Base-by-base conservation (phyloP, 2,888 invertebrate genomes). In the Catocala nupta region DNA sequence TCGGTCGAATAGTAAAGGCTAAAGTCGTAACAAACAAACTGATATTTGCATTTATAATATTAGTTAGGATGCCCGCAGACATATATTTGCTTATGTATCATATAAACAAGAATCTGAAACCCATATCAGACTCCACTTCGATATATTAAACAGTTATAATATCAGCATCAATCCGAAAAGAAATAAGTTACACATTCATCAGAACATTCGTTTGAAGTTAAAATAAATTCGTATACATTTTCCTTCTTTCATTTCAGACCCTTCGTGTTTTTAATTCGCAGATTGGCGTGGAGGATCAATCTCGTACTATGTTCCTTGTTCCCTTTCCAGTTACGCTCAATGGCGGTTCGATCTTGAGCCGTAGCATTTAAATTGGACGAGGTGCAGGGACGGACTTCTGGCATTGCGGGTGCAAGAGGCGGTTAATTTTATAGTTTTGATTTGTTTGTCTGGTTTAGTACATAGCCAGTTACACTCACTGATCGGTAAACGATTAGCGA, bases 301-400 rank as follows among this genome's bases (percentile, higher is more conserved):
- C 52, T 47, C 33, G 10, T 60, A 54, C 63, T 65, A 61, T 54
- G 60, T 62, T 68, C n/a, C 45, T 61, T 55, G 51, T 60, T 68
- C 59, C 56, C 43, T 61, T 68, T 55, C 43, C 59, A 44, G 54
- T 62, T 65, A 63, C 69, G 71, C 71, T 75, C 73, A 70, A 70
- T 68, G 66, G 68, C 52, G 55, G 56, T 56, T 78, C 73, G 72
- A 76, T 78, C 75, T 77, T 57, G 60, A 71, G 65, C 67, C 56
- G 75, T 72, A 80, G 78, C 80, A 78, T 81, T 81, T 78, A 81
- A 81, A 81, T 81, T 80, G 81, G 72, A 72, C 65, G 64, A 55
- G 16, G 48, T 33, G 48, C 76, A 68, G 78, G 47, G 56, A 0
- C 43, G 68, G 39, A 61, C 55, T 61, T 50, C 13, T 25, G n/a